Base-by-base conservation (phyloP, 2,888 invertebrate species). In the Drosophila birchii region DNA sequence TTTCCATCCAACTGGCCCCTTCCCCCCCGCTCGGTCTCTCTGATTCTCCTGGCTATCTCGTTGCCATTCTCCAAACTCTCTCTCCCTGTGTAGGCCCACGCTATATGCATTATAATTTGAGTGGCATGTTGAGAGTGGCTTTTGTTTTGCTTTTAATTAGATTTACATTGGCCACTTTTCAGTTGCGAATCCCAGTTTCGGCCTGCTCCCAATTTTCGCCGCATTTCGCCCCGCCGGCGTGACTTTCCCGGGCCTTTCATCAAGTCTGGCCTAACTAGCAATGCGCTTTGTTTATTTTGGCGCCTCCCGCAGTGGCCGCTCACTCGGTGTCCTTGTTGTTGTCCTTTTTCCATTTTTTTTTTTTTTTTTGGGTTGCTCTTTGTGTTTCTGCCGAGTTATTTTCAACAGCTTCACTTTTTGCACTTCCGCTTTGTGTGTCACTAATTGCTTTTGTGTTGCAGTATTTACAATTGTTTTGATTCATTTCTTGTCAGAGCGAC, bases 401-500 rank as follows among this genome's bases (percentile, higher is more conserved):
- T 84, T 84, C 84, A 84, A 77, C 87, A 84, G 84, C 84, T 89
- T 84, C 84, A 87, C 81, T 88, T 84, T 84, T 84, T 84, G 83
- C 86, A 88, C 86, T 86, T 86, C 88, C 86, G 88, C 88, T 89
- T 89, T 86, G 90, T 89, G 86, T 86, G 86, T 83, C 86, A 89
- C 86, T 86, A 86, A 86, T 86, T 86, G 86, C 86, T 89, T 89
- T 86, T 86, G 86, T 89, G 86, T 88, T 89, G 86, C 83, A 86
- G 75, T 89, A 89, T 86, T 89, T 89, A 89, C 86, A 86, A 88
- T 86, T 88, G 90, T 86, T 89, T 86, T 86, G 90, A 89, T 89
- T 88, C 83, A 88, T 86, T 88, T 89, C 83, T 86, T 78, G 75
- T 75, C 82, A 58, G 8, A 18, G 29, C n/a, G n/a, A n/a, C n/a